Conservation (phyloP, 2,113 vertebrate genomes). For the Cricetomys ansorgei region DNA sequence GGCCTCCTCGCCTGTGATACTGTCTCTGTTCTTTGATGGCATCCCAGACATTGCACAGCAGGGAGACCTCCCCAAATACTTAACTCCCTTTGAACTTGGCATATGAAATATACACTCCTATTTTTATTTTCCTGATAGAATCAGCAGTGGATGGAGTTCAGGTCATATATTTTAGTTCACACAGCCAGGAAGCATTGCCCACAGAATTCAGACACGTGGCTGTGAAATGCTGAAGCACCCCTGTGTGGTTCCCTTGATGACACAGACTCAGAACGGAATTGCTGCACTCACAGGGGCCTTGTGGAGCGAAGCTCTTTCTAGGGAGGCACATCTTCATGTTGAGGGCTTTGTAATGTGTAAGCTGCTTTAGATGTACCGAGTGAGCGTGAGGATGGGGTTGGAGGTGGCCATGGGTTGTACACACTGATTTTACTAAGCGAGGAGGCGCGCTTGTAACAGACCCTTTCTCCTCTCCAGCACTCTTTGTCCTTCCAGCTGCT, state of each 20-base stretch:
- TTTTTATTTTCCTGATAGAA: neutral
- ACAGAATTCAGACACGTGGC: neutral
- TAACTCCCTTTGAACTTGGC: neutral
- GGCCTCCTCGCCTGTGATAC: neutral
- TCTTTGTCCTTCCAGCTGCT: neutral
- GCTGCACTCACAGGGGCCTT: rapidly evolving
- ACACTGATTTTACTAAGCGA: no score
- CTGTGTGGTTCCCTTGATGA: neutral
- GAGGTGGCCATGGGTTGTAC: neutral
- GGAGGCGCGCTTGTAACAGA: neutral
- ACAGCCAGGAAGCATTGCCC: neutral
- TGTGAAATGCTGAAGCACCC: neutral
- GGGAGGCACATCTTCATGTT: neutral
- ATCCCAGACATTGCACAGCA: neutral
- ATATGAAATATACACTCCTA: neutral
- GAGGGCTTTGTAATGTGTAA: neutral
- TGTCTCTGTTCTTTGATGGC: neutral
- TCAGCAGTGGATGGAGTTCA: neutral
- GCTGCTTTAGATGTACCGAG: neutral
- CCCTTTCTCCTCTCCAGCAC: neutral
- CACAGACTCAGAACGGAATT: neutral
- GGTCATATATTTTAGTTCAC: neutral
- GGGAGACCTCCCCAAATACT: neutral
- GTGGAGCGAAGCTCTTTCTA: neutral
- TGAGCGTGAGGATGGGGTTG: neutral